These are phyloP conservation scores for Hipparchia sbordonii DNA, from an alignment of 2,888 invertebrate genomes.

Conservation along the genomic window DNA sequence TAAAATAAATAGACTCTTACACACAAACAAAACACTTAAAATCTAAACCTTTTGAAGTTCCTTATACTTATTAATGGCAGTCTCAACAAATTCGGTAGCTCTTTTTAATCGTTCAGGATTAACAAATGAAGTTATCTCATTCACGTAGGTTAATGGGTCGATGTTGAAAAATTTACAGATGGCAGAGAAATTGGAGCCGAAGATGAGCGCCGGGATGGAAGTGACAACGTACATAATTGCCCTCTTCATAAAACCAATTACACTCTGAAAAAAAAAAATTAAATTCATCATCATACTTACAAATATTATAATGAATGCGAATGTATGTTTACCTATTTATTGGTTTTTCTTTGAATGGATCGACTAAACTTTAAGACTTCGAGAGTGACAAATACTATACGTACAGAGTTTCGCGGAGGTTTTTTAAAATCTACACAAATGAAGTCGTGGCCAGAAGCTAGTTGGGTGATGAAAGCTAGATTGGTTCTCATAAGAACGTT, in stretches of 20 bases:
- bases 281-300: not conserved
- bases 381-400: too few relatives aligned
- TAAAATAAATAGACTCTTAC: constrained; percentile 14
- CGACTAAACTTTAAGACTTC: too few relatives aligned
- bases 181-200: constrained; percentile 77
- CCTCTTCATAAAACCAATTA: constrained; percentile 42
- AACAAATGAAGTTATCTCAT: constrained; percentile 70
- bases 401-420: too few relatives aligned
- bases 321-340: too few relatives aligned
- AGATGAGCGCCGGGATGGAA: constrained; percentile 45
- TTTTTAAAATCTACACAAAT: too few relatives aligned
- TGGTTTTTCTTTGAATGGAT: too few relatives aligned
- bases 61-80: constrained; percentile 78
- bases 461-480: too few relatives aligned
- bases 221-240: constrained; percentile 42
- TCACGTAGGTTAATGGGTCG: constrained; percentile 48
- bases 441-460: too few relatives aligned
- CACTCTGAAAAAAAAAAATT: constrained; percentile 44
- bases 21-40: not conserved
- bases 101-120: constrained; percentile 78
- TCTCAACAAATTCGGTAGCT: constrained; percentile 75
- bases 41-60: constrained; percentile 23
- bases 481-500: too few relatives aligned
- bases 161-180: constrained; percentile 77
- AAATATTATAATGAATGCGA: too few relatives aligned